These are phyloP conservation scores for Oxyteleia sp. DNA, from an alignment of 2,888 invertebrate genomes.

Conservation along the genomic window DNA sequence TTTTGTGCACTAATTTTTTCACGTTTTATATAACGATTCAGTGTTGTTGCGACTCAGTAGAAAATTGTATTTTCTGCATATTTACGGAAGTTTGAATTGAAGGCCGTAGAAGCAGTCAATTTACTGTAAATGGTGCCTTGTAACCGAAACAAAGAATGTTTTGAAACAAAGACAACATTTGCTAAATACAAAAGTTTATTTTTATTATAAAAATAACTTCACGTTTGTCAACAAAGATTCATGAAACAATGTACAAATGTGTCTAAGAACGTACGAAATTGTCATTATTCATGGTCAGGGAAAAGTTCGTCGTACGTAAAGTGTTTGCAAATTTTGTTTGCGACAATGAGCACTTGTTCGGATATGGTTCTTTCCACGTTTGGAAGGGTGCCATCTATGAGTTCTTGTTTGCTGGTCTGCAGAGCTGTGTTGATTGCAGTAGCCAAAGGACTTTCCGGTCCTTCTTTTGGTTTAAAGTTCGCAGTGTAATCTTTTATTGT, in stretches of 20 bases:
- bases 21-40: constrained; percentile 6
- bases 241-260: too few species aligned
- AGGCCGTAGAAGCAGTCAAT: constrained; percentile 6
- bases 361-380: constrained; percentile 84
- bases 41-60: not conserved
- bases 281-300: constrained; percentile 80
- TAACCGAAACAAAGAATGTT: too few species aligned
- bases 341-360: constrained; percentile 77
- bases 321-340: constrained; percentile 83
- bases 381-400: constrained; percentile 83
- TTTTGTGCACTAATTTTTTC: constrained; percentile 2
- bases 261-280: too few species aligned
- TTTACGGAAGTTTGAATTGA: constrained; percentile 23
- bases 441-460: constrained; percentile 74
- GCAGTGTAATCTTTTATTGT: constrained; percentile 78
- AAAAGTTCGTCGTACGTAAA: constrained; percentile 85
- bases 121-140: not conserved
- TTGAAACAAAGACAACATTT: not conserved
- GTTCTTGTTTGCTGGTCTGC: constrained; percentile 81
- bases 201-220: not conserved
- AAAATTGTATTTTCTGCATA: not conserved
- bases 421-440: constrained; percentile 79
- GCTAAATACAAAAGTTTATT: not conserved
- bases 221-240: not conserved
- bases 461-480: constrained; percentile 73